Percentiles rank a stretch among this genome's conserved stretches.
Evolutionary conservation across 2,797 vertebrate genomes (phyloP).

Genomic region (Sebastes minor): DNA sequence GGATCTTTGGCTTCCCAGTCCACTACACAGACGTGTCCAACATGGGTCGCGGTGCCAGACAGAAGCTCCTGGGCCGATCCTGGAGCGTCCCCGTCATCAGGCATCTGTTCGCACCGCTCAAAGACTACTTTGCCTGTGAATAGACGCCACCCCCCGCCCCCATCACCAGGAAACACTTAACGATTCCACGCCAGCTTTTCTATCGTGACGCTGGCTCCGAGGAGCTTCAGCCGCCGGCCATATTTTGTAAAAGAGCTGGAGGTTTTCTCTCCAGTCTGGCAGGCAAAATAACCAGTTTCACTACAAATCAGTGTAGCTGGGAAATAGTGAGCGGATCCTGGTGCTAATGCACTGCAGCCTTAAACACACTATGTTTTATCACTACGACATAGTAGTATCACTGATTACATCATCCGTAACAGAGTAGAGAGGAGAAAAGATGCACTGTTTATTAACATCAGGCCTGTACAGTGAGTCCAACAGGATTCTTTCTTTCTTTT

Average conservation of each 20-base stretch:
- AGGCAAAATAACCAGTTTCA: neutral
- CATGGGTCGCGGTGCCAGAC: slow-evolving; percentile 88
- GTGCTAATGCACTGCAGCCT: slow-evolving; percentile 20
- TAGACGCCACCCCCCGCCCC: slow-evolving; percentile 61
- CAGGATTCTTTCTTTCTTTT: neutral
- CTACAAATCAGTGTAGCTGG: neutral
- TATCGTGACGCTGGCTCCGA: neutral
- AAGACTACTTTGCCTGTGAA: slow-evolving; percentile 97
- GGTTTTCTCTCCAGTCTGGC: neutral
- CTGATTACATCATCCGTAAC: neutral
- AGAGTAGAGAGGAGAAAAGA: neutral
- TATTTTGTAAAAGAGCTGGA: neutral
- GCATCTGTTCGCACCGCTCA: slow-evolving; percentile 95
- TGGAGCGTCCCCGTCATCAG: slow-evolving; percentile 96
- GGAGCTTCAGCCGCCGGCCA: neutral
- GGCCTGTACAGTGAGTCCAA: neutral
- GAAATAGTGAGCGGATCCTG: neutral
- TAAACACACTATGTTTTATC: slow-evolving; percentile 14
- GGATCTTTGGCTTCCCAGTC: slow-evolving; percentile 95
- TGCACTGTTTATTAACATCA: neutral
- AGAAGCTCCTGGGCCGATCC: slow-evolving; percentile 92
- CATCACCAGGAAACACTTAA: neutral
- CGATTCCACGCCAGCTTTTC: slow-evolving; percentile 26
- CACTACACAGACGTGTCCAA: slow-evolving; percentile 95
- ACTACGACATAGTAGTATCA: neutral